Evolutionary conservation across 2,113 vertebrate genomes (phyloP), one percentile per base, ranked within the genome.

Genomic region (Ceyx melanurus): DNA sequence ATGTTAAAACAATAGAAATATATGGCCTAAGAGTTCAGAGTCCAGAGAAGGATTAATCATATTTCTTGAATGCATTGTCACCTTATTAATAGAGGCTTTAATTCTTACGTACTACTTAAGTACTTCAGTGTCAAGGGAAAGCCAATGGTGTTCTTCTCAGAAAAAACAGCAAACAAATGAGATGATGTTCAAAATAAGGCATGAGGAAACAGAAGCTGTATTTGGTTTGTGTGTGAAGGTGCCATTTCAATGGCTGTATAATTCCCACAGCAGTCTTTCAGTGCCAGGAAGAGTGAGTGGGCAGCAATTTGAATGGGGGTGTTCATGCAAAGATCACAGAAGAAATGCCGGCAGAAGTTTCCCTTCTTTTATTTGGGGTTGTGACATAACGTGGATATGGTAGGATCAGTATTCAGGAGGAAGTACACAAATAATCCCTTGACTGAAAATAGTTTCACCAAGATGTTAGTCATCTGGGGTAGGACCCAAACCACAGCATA

Each of bases 331-430:
- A 94, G 82, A 88, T 92, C 87, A 93, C 79, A 89, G 40, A 16
- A 89, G 68, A 88, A 94, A 28, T 57, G 6, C 83, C 94, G 82
- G 86, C 64, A 92, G 26, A 81, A 84, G 35, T 75, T 80, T 62
- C 23, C 2, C 73, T 85, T 42, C 21, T 66, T 94, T 96, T 96
- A 73, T 94, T 96, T 86, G 58, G 58, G 46, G 58, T 94, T 85
- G 60, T 77, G 73, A 96, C 90, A 86, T 53, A 86, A 96, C 94
- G 71, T 93, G 90, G 80, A 96, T 97, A 90, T 94, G 91, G 83
- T 90, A 87, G 71, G 51, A 83, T 87, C 72, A 92, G 72, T 60
- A 96, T 66, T 86, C 62, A 86, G 77, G 29, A 93, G 85, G 92
- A 84, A 95, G 86, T 86, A 91, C 86, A 93, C 60, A 88, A 85